phyloP scores from a whole-genome alignment of 2,797 vertebrate genomes.

The Sebastes matsubarae region DNA sequence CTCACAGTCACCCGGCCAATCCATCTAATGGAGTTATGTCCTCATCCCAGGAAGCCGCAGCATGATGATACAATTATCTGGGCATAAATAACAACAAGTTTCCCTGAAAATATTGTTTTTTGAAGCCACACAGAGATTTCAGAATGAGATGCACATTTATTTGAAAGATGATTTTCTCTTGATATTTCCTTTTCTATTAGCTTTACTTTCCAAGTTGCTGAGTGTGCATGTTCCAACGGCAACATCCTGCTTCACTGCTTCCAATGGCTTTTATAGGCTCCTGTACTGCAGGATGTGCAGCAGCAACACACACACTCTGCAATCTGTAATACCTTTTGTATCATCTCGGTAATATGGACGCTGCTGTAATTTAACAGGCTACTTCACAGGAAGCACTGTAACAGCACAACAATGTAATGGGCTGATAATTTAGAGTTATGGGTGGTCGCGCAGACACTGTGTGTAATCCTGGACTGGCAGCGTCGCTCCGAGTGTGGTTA shows the following conservation, averaged over 20 bases:
- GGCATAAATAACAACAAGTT: not conserved
- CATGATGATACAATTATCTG: not conserved
- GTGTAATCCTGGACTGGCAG: conserved; percentile 8
- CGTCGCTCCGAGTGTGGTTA: conserved; percentile 9
- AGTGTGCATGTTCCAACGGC: conserved; percentile 20
- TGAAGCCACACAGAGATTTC: not conserved
- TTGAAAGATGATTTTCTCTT: not conserved
- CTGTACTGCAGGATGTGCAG: conserved; percentile 14
- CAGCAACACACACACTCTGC: conserved; percentile 4
- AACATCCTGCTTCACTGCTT: conserved; percentile 36
- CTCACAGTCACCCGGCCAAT: not conserved
- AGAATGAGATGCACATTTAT: not conserved
- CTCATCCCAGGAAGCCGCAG: conserved; percentile 9
- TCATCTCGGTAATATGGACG: conserved; percentile 12
- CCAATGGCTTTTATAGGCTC: conserved; percentile 22
- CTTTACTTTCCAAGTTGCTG: conserved; percentile 44
- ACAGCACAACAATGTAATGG: conserved; percentile 42
- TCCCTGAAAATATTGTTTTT: not conserved
- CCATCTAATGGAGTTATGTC: conserved; percentile 2
- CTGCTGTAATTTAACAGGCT: conserved; percentile 31
- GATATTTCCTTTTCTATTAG: not conserved
- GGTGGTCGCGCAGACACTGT: not conserved
- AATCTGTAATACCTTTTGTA: conserved; percentile 14
- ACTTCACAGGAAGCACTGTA: conserved; percentile 46
- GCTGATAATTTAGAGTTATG: conserved; percentile 34